phyloP scores from a whole-genome alignment of 2,888 invertebrate species.

The Athrips mouffetella region DNA sequence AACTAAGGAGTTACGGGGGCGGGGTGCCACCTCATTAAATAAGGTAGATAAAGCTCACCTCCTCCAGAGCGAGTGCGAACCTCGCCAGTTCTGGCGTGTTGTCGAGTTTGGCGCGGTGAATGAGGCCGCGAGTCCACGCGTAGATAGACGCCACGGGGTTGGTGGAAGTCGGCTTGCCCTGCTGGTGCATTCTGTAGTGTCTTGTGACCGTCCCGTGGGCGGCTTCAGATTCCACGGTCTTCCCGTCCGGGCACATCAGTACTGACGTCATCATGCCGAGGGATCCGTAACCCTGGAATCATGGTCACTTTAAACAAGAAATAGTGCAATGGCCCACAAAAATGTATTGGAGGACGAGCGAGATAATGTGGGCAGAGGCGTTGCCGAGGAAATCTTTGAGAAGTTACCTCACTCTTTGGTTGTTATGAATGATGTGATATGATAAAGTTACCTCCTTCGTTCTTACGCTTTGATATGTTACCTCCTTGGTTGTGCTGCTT shows the following conservation, averaged over 20 bases:
- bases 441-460: no score
- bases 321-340: no score
- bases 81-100: slow-evolving; percentile 84
- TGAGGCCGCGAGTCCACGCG: slow-evolving; percentile 92
- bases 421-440: no score
- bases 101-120: slow-evolving; percentile 90
- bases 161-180: slow-evolving; percentile 91
- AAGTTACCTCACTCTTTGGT: no score
- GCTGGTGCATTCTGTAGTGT: slow-evolving; percentile 92
- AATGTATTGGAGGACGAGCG: no score
- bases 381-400: no score
- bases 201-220: slow-evolving; percentile 95
- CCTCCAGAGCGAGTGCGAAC: slow-evolving; percentile 85
- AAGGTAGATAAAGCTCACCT: no score
- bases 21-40: no score
- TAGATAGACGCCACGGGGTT: slow-evolving; percentile 95
- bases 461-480: no score
- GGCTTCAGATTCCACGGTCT: slow-evolving; percentile 93
- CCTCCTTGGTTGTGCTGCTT: no score
- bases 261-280: slow-evolving; percentile 95
- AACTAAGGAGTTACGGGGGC: no score
- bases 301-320: not conserved
- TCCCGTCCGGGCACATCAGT: slow-evolving; percentile 89
- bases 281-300: slow-evolving; percentile 83
- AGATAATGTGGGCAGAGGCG: no score